Base-by-base conservation (phyloP, 2,797 vertebrate species). In the Fistularia tabacaria region DNA sequence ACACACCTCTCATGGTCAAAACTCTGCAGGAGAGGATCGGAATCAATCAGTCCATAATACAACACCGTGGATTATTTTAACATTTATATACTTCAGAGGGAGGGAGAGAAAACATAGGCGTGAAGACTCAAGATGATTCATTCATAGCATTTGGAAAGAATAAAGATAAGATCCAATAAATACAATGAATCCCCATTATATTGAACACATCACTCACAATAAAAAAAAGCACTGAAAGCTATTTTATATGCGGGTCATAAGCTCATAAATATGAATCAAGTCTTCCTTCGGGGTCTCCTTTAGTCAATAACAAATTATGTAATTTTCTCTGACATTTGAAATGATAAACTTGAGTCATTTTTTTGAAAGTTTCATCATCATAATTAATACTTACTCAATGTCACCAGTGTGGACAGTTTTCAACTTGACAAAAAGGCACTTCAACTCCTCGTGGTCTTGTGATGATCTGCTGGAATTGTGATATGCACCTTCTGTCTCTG, bases 1-100 rank as follows among this genome's bases (percentile, higher is more conserved):
- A 85, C 54, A 75, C 69, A 46, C 69, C 53, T 44, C 50, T 66
- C 90, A 91, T 91, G 75, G 66, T 85, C 64, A 68, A 36, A 15
- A 49, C 54, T 71, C 81, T 81, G 68, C 49, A 50, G 43, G 41
- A 42, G 57, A 50, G 61, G 12, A 25, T 25, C 25, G 5, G 2
- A 25, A 25, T 25, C 25, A 25, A 25, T 25, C 2, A 25, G 25
- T 25, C 25, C 25, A 25, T 25, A 25, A 25, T 25, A 5, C 25
- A 25, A 25, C 62, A 12, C 14, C 49, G 25, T 38, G 53, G 51
- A 44, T 54, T 7, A 14, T 14, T 64, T 57, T 39, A 37, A 49
- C 25, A 9, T 15, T 47, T 10, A 14, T 25, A 53, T 25, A 1
- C 1, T 25, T 51, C 25, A 1, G 13, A 43, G 12, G 7, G 25